Evolutionary conservation across 2,888 invertebrate species (phyloP).

Genomic region (Drosophila paranaensis): DNA sequence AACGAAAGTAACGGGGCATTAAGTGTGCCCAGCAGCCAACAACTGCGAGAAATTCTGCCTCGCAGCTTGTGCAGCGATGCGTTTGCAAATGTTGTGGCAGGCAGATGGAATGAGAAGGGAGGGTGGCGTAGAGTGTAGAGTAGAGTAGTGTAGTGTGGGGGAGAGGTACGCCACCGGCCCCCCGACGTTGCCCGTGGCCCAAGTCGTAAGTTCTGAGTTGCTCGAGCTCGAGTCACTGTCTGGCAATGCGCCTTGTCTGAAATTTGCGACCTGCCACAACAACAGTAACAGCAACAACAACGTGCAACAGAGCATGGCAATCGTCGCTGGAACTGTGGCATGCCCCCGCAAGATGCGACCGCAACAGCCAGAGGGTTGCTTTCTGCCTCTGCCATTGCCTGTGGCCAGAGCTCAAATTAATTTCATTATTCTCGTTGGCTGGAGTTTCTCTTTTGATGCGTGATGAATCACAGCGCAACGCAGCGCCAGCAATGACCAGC

Average conservation of each 20-base stretch:
- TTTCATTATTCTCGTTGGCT: slow-evolving; percentile 72
- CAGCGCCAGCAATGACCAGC: slow-evolving; percentile 15
- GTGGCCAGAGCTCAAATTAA: slow-evolving; percentile 67
- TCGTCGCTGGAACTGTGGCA: slow-evolving; percentile 60
- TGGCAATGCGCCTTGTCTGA: slow-evolving; percentile 67
- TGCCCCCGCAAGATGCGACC: slow-evolving; percentile 63
- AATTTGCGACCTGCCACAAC: slow-evolving; percentile 68
- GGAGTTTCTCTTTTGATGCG: slow-evolving; percentile 68
- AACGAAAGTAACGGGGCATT: slow-evolving; percentile 66
- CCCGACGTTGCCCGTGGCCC: slow-evolving; percentile 13
- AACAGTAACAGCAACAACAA: slow-evolving; percentile 28
- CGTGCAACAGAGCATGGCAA: slow-evolving; percentile 60
- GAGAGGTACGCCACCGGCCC: slow-evolving; percentile 36
- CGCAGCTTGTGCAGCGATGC: slow-evolving; percentile 65
- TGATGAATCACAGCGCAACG: slow-evolving; percentile 63
- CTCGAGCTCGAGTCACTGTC: slow-evolving; percentile 52
- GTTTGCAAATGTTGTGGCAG: slow-evolving; percentile 37
- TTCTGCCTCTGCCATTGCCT: slow-evolving; percentile 10
- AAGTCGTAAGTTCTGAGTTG: slow-evolving; percentile 31
- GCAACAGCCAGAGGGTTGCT: slow-evolving; percentile 33
- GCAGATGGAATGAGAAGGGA: not conserved
- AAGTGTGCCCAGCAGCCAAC: slow-evolving; percentile 58
- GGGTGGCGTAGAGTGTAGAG: not conserved
- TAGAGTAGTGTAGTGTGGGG: not conserved
- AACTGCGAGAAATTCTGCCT: slow-evolving; percentile 29